phyloP scores from a whole-genome alignment of 2,113 vertebrate genomes.

The Fregata magnificens region DNA sequence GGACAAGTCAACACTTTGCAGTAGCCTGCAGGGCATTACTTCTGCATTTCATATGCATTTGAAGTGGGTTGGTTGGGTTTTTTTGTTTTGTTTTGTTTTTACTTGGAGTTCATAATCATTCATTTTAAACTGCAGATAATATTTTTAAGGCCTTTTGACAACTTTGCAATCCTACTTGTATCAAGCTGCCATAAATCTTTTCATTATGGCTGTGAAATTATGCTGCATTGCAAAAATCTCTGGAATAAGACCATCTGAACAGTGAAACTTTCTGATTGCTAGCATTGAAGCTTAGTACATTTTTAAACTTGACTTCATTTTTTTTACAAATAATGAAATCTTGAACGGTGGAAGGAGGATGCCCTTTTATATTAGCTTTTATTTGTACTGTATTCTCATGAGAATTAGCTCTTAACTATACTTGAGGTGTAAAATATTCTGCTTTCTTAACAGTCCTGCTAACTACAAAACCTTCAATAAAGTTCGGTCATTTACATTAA shows the following conservation, averaged over 20 bases:
- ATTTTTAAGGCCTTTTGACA: slow-evolving; percentile 27
- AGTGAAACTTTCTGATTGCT: slow-evolving; percentile 36
- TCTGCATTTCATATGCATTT: slow-evolving; percentile 4
- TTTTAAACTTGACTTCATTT: slow-evolving; percentile 61
- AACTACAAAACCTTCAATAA: slow-evolving; percentile 75
- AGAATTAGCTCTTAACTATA: slow-evolving; percentile 67
- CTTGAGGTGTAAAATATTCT: slow-evolving; percentile 80
- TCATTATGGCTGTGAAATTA: slow-evolving; percentile 48
- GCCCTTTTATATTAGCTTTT: slow-evolving; percentile 56
- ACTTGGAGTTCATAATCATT: slow-evolving; percentile 1
- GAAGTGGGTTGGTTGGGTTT: not conserved
- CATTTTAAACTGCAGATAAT: slow-evolving; percentile 4
- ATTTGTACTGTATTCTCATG: slow-evolving; percentile 67
- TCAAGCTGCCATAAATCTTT: slow-evolving; percentile 15
- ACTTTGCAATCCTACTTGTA: slow-evolving; percentile 31
- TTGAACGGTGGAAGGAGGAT: not conserved
- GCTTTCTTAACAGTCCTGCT: slow-evolving; percentile 74
- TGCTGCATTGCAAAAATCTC: slow-evolving; percentile 18
- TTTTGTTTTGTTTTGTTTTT: not conserved
- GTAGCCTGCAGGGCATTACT: slow-evolving; percentile 52
- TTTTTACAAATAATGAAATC: slow-evolving; percentile 60
- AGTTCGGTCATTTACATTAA: slow-evolving; percentile 45
- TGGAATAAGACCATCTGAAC: slow-evolving; percentile 30
- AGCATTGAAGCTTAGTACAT: slow-evolving; percentile 19
- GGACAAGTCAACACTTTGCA: slow-evolving; percentile 1